Evolutionary conservation across 2,888 invertebrate species (phyloP).

Genomic region (Hypercompe scribonia): DNA sequence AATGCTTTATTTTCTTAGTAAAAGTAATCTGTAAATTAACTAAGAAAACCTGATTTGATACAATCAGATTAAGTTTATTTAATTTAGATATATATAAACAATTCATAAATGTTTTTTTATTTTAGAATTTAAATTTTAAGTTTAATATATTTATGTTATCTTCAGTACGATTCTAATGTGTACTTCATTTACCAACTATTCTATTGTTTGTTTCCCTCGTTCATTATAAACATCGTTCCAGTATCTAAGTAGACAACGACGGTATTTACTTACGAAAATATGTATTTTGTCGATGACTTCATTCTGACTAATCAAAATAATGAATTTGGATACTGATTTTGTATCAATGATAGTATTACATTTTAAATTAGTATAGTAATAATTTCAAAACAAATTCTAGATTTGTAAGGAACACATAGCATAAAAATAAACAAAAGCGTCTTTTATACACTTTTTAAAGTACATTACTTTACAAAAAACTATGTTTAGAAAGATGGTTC

Average conservation of each 20-base stretch:
- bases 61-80: too few relatives aligned
- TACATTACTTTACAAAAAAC: conserved; percentile 19
- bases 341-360: background rate
- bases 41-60: too few relatives aligned
- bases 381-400: background rate
- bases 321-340: background rate
- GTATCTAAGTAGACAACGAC: background rate
- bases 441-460: background rate
- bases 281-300: background rate
- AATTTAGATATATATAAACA: conserved; percentile 33
- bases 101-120: conserved; percentile 2
- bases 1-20: background rate
- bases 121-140: background rate
- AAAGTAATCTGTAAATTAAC: background rate
- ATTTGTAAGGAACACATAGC: background rate
- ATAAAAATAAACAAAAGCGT: background rate
- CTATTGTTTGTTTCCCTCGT: background rate
- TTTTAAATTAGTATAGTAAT: background rate
- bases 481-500: conserved; percentile 22
- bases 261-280: background rate
- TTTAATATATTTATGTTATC: background rate
- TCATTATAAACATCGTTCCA: background rate
- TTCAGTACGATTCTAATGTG: background rate
- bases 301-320: background rate
- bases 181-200: background rate